Percentiles rank a stretch among this genome's conserved stretches.
Conservation (phyloP, 2,797 vertebrate species). For the Prionace glauca region DNA sequence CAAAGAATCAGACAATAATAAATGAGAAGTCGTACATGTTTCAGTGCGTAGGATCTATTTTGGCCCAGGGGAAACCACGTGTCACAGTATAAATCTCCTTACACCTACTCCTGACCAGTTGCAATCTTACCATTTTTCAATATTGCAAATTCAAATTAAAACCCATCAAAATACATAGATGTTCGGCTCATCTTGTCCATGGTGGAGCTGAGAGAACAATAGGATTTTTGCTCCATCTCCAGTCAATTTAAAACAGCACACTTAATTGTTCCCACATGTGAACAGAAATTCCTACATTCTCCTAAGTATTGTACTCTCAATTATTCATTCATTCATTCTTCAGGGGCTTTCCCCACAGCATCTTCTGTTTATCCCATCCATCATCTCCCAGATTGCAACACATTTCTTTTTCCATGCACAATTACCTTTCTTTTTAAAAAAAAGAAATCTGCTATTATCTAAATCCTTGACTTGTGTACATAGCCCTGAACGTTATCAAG, state of each 20-base stretch:
- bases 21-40: background rate
- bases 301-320: background rate
- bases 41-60: background rate
- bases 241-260: background rate
- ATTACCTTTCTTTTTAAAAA: background rate
- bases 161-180: background rate
- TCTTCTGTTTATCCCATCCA: background rate
- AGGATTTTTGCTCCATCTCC: background rate
- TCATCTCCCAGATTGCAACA: background rate
- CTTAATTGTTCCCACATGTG: background rate
- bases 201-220: background rate
- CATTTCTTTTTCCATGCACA: background rate
- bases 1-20: background rate
- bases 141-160: background rate
- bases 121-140: background rate
- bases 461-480: background rate
- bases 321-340: slow-evolving; percentile 12
- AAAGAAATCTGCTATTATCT: background rate
- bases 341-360: background rate
- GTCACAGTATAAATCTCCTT: background rate
- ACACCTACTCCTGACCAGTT: background rate
- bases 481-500: background rate
- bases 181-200: background rate
- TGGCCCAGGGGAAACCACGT: background rate
- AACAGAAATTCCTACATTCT: background rate